Evolutionary conservation across 2,888 invertebrate species (phyloP), one percentile per base, ranked within the genome.

Genomic region (Drosophila mettleri): DNA sequence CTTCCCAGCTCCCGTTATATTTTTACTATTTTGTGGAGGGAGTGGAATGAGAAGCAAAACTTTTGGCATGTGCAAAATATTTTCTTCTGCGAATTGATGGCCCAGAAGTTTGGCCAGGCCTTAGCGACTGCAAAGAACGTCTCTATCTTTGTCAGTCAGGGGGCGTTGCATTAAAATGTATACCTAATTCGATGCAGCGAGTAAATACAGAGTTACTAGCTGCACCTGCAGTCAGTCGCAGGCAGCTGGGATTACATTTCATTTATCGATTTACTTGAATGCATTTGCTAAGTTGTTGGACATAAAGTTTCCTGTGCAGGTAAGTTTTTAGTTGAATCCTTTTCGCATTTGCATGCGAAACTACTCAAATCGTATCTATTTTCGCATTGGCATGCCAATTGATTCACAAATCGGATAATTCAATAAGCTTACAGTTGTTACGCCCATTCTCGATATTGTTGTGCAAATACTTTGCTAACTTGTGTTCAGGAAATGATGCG

Each of bases 261-360:
- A 84, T 84, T 84, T 83, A 83, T 83, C 82, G 83, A 83, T 82
- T 83, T 82, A 84, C 79, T 73, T 68, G 60, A 45, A 65, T 65
- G 63, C 67, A 67, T 63, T 45, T 62, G 65, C 68, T 41, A 82
- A 78, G 66, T 82, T 80, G 62, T 18, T 58, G 59, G 61, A 51
- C 64, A 78, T 60, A 77, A 80, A 83, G 54, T 81, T 48, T 8
- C 18, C 10, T n/a, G 8, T 53, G 22, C 78, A 75, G 82, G 64
- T 69, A 80, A 79, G 69, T 73, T 78, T 64, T 65, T 48, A 48
- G 59, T 63, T 68, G 76, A 81, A 84, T 80, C 68, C 66, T 62
- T 81, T 69, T 65, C 68, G 82, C 84, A 83, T 84, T 84, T 82
- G 76, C 80, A 78, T 81, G 53, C 65, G 31, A 48, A 46, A 46